phyloP scores from a whole-genome alignment of 2,888 invertebrate genomes.

The Lasioglossum oenotherae region DNA sequence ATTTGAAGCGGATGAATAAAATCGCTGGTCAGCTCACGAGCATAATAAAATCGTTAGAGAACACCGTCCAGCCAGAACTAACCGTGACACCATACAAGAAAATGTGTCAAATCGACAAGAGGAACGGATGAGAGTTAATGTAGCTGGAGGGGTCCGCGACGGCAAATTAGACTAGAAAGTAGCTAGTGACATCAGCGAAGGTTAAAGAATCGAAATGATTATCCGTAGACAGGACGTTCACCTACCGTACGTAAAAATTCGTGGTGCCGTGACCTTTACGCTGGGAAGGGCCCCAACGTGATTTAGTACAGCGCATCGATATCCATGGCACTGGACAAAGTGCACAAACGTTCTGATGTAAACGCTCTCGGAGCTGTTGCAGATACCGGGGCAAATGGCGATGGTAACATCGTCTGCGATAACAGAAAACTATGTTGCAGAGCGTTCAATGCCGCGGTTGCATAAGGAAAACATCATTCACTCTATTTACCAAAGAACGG shows the following conservation, averaged over 20 bases:
- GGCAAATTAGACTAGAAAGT: background rate
- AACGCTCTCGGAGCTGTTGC: slow-evolving; percentile 97
- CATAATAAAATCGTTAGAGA: background rate
- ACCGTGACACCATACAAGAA: background rate
- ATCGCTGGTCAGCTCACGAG: background rate
- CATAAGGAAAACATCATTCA: background rate
- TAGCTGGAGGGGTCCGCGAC: background rate
- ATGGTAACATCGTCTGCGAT: slow-evolving; percentile 92
- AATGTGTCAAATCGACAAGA: background rate
- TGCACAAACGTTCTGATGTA: slow-evolving; percentile 97
- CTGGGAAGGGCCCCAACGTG: slow-evolving; percentile 95
- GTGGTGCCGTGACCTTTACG: slow-evolving; percentile 93
- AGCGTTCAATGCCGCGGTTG: background rate
- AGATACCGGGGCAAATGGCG: slow-evolving; percentile 96
- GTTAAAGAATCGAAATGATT: background rate
- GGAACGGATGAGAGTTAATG: slow-evolving; percentile 8
- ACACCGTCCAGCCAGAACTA: background rate
- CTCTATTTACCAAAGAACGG: background rate
- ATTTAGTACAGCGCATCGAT: slow-evolving; percentile 96
- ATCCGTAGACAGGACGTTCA: slow-evolving; percentile 32
- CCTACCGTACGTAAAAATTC: slow-evolving; percentile 97
- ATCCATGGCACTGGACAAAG: slow-evolving; percentile 95
- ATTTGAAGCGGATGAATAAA: background rate
- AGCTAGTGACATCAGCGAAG: background rate
- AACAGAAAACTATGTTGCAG: slow-evolving; percentile 16